phyloP scores from a whole-genome alignment of 2,888 invertebrate species.

The Byasa hedistus region DNA sequence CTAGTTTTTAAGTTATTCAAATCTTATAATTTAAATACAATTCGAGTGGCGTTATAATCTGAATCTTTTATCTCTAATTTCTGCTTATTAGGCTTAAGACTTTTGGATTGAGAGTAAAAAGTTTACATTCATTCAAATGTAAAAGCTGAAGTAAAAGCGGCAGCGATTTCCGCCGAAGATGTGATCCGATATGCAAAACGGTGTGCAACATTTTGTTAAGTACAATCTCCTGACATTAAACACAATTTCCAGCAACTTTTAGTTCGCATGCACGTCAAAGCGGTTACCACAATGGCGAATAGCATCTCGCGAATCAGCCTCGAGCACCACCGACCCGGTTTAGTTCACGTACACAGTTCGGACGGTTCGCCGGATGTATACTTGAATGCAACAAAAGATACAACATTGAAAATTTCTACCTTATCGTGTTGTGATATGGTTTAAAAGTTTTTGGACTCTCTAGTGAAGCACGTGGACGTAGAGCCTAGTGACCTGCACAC shows the following conservation, averaged over 20 bases:
- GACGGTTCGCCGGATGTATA: conserved; percentile 44
- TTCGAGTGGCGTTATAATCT: no score
- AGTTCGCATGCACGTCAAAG: conserved; percentile 28
- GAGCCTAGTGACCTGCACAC: conserved; percentile 27
- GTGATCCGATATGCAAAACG: background rate
- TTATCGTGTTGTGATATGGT: conserved; percentile 13
- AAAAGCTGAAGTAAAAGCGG: background rate
- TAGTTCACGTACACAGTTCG: conserved; percentile 48
- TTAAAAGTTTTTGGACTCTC: conserved; percentile 14
- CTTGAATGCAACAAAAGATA: background rate
- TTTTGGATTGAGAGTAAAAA: no score
- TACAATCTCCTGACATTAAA: conserved; percentile 16
- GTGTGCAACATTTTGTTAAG: conserved; percentile 6
- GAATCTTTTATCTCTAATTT: no score
- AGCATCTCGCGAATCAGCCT: conserved; percentile 39
- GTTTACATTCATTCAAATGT: no score
- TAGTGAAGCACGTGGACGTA: background rate
- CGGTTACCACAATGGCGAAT: conserved; percentile 30
- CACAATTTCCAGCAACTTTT: conserved; percentile 21
- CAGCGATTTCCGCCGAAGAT: background rate
- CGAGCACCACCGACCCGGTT: conserved; percentile 58
- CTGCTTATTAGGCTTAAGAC: no score
- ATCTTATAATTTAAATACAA: no score
- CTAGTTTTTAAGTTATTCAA: no score
- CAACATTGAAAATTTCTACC: conserved; percentile 1